These are phyloP conservation scores for Ormyrus labotus DNA, from an alignment of 2,888 invertebrate species.

Conservation along the genomic window DNA sequence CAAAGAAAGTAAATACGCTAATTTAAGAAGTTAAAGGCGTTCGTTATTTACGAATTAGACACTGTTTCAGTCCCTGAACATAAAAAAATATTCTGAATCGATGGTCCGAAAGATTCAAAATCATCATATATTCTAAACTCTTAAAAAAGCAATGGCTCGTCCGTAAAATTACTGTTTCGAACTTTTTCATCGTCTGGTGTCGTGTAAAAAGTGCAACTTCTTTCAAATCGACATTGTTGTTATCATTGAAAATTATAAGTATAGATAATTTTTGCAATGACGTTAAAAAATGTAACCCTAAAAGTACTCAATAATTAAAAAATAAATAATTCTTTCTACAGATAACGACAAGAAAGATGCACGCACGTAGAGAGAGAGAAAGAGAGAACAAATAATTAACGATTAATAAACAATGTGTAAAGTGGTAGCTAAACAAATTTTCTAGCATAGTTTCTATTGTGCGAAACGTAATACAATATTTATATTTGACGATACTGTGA, in stretches of 20 bases:
- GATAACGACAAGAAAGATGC: slow-evolving; percentile 9
- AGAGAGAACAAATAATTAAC: not conserved
- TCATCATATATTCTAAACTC: slow-evolving; percentile 57
- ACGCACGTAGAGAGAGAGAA: slow-evolving; percentile 12
- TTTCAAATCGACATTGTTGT: slow-evolving; percentile 43
- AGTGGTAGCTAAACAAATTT: slow-evolving; percentile 32
- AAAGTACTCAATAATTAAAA: not conserved
- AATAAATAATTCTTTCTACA: slow-evolving; percentile 1
- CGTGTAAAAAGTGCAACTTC: slow-evolving; percentile 40
- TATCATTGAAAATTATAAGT: slow-evolving; percentile 5
- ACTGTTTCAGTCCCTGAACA: slow-evolving; percentile 25
- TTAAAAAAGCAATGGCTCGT: slow-evolving; percentile 58
- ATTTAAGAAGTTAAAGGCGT: not conserved
- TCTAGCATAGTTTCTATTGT: slow-evolving; percentile 44
- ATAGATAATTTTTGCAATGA: slow-evolving; percentile 29
- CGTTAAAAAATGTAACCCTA: not conserved
- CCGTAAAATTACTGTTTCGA: slow-evolving; percentile 53
- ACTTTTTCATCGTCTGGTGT: slow-evolving; percentile 47
- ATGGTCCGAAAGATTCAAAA: slow-evolving; percentile 47
- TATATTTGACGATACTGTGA: slow-evolving; percentile 55
- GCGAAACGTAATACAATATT: slow-evolving; percentile 36
- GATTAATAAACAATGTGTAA: slow-evolving; percentile 18
- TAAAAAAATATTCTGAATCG: slow-evolving; percentile 37
- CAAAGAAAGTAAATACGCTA: not conserved
- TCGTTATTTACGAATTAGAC: not conserved